Evolutionary conservation across 2,797 vertebrate species (phyloP).

Genomic region (Lagothrix lagotricha): DNA sequence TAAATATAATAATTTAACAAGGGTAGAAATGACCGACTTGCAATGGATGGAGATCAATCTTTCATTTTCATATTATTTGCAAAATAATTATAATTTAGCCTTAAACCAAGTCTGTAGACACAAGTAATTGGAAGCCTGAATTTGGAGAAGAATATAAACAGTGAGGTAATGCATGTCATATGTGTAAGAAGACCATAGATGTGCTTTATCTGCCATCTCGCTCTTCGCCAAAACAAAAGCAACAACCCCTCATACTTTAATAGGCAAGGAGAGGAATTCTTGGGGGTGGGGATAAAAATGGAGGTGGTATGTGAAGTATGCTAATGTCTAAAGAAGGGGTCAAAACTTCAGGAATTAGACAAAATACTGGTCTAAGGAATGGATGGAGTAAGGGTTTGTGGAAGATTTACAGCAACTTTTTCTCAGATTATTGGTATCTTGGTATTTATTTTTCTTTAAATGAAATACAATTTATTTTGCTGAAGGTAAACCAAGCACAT

Average conservation of each 20-base stretch:
- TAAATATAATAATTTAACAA: constrained; percentile 49
- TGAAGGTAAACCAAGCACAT: background rate
- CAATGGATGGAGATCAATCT: background rate
- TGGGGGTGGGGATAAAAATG: background rate
- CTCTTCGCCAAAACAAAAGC: background rate
- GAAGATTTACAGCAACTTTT: constrained; percentile 23
- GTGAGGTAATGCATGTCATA: background rate
- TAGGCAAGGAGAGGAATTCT: constrained; percentile 8
- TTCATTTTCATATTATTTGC: constrained; percentile 25
- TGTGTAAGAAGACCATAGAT: constrained; percentile 22
- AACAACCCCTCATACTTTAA: background rate
- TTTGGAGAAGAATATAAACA: background rate
- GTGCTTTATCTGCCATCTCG: background rate
- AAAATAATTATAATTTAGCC: background rate
- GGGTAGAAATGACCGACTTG: background rate
- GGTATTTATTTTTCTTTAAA: constrained; percentile 43
- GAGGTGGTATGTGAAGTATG: background rate
- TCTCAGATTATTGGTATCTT: background rate
- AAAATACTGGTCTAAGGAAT: background rate
- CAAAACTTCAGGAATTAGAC: background rate
- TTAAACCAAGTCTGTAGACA: background rate
- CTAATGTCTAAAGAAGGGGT: background rate
- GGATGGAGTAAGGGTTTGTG: background rate
- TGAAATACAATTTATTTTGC: constrained; percentile 36
- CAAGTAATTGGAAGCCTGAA: background rate